Percentiles rank a stretch among this genome's conserved stretches.
These are phyloP conservation scores for Orientallactaga bullata DNA, from an alignment of 2,113 vertebrate species.

Conservation along the genomic window DNA sequence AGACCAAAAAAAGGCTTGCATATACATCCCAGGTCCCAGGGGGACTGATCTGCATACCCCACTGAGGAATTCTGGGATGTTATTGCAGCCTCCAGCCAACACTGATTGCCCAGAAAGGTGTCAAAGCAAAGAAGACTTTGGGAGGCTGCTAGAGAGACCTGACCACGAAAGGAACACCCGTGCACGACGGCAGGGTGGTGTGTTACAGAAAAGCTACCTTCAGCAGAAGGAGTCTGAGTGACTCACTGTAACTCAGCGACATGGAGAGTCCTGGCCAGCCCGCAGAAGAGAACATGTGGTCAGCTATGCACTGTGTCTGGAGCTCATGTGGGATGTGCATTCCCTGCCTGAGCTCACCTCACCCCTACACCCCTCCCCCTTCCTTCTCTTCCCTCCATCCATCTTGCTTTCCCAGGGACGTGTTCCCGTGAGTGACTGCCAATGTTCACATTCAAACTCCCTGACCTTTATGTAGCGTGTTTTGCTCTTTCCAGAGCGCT, in stretches of 20 bases:
- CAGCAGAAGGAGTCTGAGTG: neutral
- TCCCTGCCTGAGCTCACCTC: too few species aligned
- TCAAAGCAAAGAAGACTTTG: neutral
- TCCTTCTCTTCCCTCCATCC: neutral
- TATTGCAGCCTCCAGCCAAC: neutral
- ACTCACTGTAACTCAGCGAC: neutral
- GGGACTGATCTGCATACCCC: neutral
- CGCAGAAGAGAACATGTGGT: neutral
- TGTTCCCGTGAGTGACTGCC: neutral
- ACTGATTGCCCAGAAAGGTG: neutral
- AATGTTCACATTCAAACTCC: conserved; percentile 45
- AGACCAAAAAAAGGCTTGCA: conserved; percentile 35
- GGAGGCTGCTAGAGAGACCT: neutral
- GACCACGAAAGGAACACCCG: neutral
- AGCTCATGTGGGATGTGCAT: neutral
- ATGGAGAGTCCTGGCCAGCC: neutral
- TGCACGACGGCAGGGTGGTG: rapidly evolving
- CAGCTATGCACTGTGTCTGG: rapidly evolving
- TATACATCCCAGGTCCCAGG: neutral
- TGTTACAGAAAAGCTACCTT: neutral
- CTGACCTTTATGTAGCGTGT: conserved; percentile 60
- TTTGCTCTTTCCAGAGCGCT: conserved; percentile 58
- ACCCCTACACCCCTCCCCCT: neutral
- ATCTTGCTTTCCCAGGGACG: neutral
- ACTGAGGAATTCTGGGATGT: neutral